Percentiles rank a stretch among this genome's conserved stretches.
Evolutionary conservation across 2,797 vertebrate genomes (phyloP).

Genomic region (Manis crassicaudata): DNA sequence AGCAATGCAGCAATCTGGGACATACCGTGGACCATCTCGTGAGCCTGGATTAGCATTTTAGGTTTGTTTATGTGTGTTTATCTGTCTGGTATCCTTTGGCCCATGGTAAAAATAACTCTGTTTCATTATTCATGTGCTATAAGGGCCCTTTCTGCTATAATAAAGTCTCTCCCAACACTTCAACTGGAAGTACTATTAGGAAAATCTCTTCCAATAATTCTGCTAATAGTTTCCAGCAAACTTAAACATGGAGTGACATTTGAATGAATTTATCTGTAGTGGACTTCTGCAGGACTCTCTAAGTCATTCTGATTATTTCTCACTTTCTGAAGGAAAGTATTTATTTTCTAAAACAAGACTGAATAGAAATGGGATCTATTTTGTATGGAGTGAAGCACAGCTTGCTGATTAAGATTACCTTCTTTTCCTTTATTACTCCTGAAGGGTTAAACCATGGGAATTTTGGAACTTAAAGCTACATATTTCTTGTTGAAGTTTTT

Average conservation of each 20-base stretch:
- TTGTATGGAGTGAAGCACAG: background rate
- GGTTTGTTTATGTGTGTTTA: background rate
- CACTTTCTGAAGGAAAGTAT: conserved; percentile 63
- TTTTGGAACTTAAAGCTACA: conserved; percentile 38
- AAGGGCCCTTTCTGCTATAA: conserved; percentile 54
- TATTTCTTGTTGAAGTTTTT: background rate
- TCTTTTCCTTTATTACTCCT: conserved; percentile 8
- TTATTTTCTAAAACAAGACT: conserved; percentile 69
- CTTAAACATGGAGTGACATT: conserved; percentile 61
- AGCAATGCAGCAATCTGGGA: background rate
- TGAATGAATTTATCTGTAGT: conserved; percentile 73
- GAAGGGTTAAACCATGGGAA: conserved; percentile 32
- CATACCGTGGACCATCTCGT: background rate
- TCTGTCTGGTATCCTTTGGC: background rate
- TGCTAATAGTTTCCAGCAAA: conserved; percentile 70
- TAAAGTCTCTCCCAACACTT: conserved; percentile 69
- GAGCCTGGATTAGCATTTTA: background rate
- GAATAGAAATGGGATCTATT: conserved; percentile 58
- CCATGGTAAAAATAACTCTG: conserved; percentile 60
- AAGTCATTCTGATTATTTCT: conserved; percentile 74
- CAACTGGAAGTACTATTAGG: conserved; percentile 63
- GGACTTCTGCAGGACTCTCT: conserved; percentile 64
- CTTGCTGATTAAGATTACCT: conserved; percentile 33
- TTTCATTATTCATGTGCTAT: background rate
- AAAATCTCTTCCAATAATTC: conserved; percentile 70